Percentiles rank a stretch among this genome's conserved stretches.
Evolutionary conservation across 2,113 vertebrate species (phyloP).

Genomic region (Nothoprocta perdicaria): DNA sequence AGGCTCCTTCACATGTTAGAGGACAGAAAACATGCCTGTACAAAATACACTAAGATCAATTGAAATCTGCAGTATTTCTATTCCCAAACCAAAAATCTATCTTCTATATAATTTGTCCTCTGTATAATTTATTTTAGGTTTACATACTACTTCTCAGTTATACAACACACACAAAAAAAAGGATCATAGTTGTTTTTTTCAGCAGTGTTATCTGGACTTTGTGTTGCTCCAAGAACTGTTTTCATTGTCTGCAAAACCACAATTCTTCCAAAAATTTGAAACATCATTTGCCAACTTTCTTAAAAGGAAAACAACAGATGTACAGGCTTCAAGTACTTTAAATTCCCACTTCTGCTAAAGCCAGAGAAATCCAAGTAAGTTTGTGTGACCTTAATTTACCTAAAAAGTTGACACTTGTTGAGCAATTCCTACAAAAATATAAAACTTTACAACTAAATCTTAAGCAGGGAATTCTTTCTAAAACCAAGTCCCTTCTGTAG

Average conservation of each 20-base stretch:
- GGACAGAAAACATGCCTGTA: background rate
- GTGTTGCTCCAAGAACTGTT: background rate
- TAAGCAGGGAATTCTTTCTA: background rate
- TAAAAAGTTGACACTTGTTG: background rate
- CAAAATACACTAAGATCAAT: background rate
- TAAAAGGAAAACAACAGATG: background rate
- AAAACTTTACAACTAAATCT: background rate
- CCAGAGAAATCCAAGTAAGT: background rate
- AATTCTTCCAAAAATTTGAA: constrained; percentile 37
- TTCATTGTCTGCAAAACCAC: constrained; percentile 45
- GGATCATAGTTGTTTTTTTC: background rate
- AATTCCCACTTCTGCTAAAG: background rate
- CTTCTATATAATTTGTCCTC: background rate
- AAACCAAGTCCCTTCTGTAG: background rate
- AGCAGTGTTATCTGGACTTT: background rate
- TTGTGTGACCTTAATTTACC: background rate
- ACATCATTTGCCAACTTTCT: constrained; percentile 52
- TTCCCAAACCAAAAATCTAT: background rate
- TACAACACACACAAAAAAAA: background rate
- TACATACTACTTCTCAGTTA: constrained; percentile 21
- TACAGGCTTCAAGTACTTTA: background rate
- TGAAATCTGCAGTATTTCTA: background rate
- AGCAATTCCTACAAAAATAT: background rate
- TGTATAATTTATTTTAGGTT: constrained; percentile 22
- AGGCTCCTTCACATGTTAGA: background rate